Conservation (phyloP, 2,113 vertebrate species). For the Naja naja region DNA sequence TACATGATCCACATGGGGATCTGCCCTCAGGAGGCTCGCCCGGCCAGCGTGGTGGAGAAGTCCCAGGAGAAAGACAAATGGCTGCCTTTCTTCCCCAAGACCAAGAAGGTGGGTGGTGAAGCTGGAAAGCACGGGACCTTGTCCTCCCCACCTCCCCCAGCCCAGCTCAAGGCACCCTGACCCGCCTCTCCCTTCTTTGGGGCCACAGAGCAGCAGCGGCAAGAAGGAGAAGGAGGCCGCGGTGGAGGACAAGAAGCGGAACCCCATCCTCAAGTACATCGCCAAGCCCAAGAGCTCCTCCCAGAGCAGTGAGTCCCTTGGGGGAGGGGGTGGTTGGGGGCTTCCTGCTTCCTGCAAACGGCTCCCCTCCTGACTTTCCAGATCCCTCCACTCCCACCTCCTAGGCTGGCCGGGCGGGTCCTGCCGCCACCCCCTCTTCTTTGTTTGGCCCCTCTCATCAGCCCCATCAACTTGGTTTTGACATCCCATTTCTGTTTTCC, state of each 20-base stretch:
- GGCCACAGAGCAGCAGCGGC: slow-evolving; percentile 79
- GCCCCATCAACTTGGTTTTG: slow-evolving; percentile 40
- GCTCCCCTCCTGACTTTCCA: background rate
- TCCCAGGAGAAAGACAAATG: slow-evolving; percentile 89
- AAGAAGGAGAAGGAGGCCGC: slow-evolving; percentile 81
- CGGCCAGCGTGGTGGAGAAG: slow-evolving; percentile 66
- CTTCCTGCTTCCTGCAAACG: background rate
- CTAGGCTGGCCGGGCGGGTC: rapidly evolving
- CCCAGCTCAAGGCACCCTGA: background rate
- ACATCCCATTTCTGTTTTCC: slow-evolving; percentile 69
- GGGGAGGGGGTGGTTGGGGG: background rate
- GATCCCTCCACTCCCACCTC: background rate
- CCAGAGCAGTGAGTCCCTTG: slow-evolving; percentile 85
- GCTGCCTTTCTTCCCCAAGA: slow-evolving; percentile 86
- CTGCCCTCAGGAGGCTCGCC: slow-evolving; percentile 80
- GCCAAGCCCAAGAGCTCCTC: slow-evolving; percentile 84
- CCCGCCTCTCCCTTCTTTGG: slow-evolving; percentile 1
- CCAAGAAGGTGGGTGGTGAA: slow-evolving; percentile 80
- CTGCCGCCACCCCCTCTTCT: no score
- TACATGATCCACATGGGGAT: slow-evolving; percentile 86
- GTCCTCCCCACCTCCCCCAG: background rate
- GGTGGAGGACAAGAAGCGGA: slow-evolving; percentile 86
- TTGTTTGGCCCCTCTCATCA: background rate
- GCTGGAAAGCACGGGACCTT: background rate
- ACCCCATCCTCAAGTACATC: slow-evolving; percentile 94